Conservation (phyloP, 2,888 invertebrate genomes). For the Xanthia togata region DNA sequence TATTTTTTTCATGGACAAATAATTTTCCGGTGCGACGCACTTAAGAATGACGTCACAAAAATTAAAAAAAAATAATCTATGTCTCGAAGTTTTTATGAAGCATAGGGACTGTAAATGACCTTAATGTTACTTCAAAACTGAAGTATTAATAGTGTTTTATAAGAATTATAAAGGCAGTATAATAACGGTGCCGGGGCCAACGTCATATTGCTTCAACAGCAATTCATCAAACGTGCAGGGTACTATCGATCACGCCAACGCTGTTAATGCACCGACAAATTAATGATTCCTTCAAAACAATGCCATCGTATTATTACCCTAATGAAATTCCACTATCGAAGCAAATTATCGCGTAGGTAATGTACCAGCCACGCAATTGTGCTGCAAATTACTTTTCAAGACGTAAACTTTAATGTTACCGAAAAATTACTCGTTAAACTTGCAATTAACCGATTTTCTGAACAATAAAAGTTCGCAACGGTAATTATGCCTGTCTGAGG, state of each 20-base stretch:
- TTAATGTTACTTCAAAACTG: conserved; percentile 15
- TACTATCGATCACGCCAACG: conserved; percentile 77
- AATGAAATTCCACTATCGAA: conserved; percentile 73
- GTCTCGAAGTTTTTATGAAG: conserved; percentile 1
- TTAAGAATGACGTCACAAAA: neutral
- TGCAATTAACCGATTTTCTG: conserved; percentile 55
- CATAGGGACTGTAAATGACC: conserved; percentile 23
- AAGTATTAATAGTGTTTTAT: conserved; percentile 58
- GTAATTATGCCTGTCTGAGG: conserved; percentile 50
- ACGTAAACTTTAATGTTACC: conserved; percentile 51
- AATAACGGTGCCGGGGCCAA: conserved; percentile 54
- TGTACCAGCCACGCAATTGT: conserved; percentile 49
- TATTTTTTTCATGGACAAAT: neutral
- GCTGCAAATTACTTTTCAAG: conserved; percentile 61
- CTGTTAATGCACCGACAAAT: conserved; percentile 80
- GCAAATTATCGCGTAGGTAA: conserved; percentile 64
- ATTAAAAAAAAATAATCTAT: neutral
- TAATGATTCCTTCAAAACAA: conserved; percentile 80
- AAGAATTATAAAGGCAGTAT: conserved; percentile 52
- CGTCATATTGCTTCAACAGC: conserved; percentile 65
- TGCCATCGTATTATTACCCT: conserved; percentile 72
- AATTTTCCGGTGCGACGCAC: neutral
- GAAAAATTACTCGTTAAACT: conserved; percentile 56
- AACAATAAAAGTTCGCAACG: conserved; percentile 52
- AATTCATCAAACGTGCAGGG: conserved; percentile 79